Percentiles rank a stretch among this genome's conserved stretches.
Conservation (phyloP, 2,888 invertebrate genomes). For the Stenchaetothrips biformis region DNA sequence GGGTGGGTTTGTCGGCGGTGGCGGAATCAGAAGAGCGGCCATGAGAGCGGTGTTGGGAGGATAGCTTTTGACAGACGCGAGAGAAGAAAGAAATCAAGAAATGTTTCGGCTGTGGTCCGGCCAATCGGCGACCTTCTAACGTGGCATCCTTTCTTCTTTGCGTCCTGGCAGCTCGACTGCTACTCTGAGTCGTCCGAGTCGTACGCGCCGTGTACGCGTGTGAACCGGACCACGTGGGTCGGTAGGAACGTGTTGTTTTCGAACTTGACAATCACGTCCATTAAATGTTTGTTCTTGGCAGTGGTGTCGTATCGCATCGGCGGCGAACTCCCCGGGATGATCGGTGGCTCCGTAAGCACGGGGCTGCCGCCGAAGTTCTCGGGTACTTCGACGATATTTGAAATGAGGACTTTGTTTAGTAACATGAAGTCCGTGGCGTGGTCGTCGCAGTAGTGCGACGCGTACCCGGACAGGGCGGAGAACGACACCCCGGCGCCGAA, state of each 20-base stretch:
- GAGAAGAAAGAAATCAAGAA: no score
- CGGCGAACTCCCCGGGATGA: background rate
- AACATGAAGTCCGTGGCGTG: background rate
- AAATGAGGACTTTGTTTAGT: background rate
- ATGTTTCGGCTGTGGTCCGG: no score
- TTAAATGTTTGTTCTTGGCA: background rate
- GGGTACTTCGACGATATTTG: background rate
- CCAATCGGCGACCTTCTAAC: no score
- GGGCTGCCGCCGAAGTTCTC: background rate
- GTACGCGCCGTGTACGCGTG: background rate
- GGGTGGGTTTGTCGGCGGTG: no score
- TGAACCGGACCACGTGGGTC: background rate
- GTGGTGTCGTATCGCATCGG: conserved; percentile 4
- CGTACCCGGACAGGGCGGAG: background rate
- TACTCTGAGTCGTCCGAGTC: background rate
- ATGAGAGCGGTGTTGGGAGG: no score
- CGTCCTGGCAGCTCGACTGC: background rate
- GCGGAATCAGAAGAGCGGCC: no score
- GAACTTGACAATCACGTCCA: conserved; percentile 12
- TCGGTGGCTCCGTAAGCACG: background rate
- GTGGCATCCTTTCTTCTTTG: no score
- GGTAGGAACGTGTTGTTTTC: background rate
- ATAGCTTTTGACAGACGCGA: no score
- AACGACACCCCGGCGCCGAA: background rate
- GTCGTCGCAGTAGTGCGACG: background rate